These are phyloP conservation scores for Nezara viridula DNA, from an alignment of 2,888 invertebrate genomes.

Conservation along the genomic window DNA sequence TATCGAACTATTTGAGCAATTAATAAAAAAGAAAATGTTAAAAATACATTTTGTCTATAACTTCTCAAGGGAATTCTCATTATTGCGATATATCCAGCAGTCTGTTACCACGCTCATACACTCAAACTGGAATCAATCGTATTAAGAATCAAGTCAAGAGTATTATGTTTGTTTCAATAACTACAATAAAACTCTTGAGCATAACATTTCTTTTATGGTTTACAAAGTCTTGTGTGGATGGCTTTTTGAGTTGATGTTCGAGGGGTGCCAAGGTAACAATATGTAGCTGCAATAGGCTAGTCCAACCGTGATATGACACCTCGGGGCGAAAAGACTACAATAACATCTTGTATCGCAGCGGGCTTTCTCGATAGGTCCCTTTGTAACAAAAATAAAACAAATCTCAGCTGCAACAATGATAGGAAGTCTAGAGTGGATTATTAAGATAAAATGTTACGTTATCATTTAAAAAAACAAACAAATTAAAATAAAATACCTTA, in stretches of 20 bases:
- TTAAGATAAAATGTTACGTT: neutral
- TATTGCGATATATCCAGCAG: no score
- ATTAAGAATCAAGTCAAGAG: no score
- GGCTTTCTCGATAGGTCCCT: neutral
- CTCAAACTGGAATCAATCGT: no score
- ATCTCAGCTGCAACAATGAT: neutral
- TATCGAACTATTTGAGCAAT: no score
- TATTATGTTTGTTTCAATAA: neutral
- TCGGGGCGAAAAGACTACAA: neutral
- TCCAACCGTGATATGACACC: conserved; percentile 2
- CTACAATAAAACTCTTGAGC: neutral
- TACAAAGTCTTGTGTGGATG: neutral
- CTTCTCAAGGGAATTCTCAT: no score
- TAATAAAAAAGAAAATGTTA: no score
- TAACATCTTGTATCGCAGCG: conserved; percentile 4
- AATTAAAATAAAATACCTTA: no score
- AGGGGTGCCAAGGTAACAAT: neutral
- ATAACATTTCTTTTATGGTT: neutral
- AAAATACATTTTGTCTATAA: no score
- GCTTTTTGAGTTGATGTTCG: neutral
- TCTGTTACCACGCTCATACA: no score
- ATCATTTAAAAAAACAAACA: neutral
- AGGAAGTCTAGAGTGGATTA: neutral
- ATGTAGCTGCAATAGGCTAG: neutral
- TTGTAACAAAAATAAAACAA: neutral